Conservation (phyloP, 2,113 vertebrate species). For the Ursus arctos region DNA sequence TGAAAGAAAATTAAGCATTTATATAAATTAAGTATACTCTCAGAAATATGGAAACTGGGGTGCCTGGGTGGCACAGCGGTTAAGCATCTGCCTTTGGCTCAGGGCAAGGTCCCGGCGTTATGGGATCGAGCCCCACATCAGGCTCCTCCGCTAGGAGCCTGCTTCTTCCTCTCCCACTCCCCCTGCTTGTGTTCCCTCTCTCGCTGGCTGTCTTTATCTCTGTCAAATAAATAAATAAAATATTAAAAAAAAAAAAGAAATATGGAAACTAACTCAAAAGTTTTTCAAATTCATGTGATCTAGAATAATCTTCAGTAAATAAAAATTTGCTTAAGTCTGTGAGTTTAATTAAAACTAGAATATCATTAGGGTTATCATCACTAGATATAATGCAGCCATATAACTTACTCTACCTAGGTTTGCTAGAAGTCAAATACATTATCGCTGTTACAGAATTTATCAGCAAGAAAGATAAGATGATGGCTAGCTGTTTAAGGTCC, state of each 20-base stretch:
- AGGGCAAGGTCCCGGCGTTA: too few species aligned
- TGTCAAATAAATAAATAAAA: too few species aligned
- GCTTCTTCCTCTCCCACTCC: too few species aligned
- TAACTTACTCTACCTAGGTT: not conserved
- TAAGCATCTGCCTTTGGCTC: too few species aligned
- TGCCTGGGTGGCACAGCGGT: too few species aligned
- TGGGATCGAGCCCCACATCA: too few species aligned
- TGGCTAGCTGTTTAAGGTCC: not conserved
- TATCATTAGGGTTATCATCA: not conserved
- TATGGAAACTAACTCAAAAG: not conserved
- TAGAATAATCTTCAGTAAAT: not conserved
- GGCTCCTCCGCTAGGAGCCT: too few species aligned
- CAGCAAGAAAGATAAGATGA: constrained; percentile 5
- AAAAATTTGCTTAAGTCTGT: not conserved
- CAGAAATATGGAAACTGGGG: not conserved
- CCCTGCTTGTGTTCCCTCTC: too few species aligned
- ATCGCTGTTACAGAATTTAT: not conserved
- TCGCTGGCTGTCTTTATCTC: too few species aligned
- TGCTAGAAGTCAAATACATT: not conserved
- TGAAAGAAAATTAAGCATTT: not conserved
- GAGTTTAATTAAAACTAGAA: not conserved
- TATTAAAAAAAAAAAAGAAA: not conserved
- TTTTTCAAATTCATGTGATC: not conserved
- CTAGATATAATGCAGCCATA: not conserved
- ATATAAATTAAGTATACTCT: not conserved